Evolutionary conservation across 1,140 invertebrate genomes (phyloP).

Genomic region (Papilio polyxenes): DNA sequence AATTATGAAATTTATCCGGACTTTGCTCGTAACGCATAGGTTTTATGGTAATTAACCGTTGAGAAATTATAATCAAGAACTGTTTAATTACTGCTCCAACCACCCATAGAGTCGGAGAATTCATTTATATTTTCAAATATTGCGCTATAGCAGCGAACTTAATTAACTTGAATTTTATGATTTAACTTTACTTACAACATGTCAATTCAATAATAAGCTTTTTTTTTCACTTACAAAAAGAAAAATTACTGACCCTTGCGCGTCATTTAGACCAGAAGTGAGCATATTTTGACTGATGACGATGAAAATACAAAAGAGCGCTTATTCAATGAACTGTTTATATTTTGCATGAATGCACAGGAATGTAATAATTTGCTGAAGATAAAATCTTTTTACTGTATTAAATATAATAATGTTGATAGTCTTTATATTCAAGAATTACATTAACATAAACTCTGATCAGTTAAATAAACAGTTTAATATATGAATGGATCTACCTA

Average conservation of each 20-base stretch:
- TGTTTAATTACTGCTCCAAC: conserved; percentile 57
- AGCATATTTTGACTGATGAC: not conserved
- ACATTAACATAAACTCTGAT: conserved; percentile 47
- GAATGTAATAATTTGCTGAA: not conserved
- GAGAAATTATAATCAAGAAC: conserved; percentile 60
- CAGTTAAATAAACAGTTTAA: conserved; percentile 58
- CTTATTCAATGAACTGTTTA: not conserved
- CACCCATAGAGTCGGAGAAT: conserved; percentile 51
- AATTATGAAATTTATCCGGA: conserved; percentile 62
- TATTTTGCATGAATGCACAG: too few species aligned
- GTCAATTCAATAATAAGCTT: not conserved
- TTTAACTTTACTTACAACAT: conserved; percentile 3
- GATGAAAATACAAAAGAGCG: too few species aligned
- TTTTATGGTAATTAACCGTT: conserved; percentile 60
- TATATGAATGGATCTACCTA: conserved; percentile 50
- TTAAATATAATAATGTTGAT: not conserved
- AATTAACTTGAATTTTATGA: not conserved
- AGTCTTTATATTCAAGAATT: conserved; percentile 33
- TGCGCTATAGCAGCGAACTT: not conserved
- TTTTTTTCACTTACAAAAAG: not conserved
- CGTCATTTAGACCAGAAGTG: too few species aligned
- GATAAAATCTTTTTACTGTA: conserved; percentile 5
- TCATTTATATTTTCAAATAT: not conserved
- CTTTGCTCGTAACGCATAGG: conserved; percentile 55
- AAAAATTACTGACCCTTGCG: not conserved